Base-by-base conservation (phyloP, 2,888 invertebrate species). In the Polydrusus cervinus region DNA sequence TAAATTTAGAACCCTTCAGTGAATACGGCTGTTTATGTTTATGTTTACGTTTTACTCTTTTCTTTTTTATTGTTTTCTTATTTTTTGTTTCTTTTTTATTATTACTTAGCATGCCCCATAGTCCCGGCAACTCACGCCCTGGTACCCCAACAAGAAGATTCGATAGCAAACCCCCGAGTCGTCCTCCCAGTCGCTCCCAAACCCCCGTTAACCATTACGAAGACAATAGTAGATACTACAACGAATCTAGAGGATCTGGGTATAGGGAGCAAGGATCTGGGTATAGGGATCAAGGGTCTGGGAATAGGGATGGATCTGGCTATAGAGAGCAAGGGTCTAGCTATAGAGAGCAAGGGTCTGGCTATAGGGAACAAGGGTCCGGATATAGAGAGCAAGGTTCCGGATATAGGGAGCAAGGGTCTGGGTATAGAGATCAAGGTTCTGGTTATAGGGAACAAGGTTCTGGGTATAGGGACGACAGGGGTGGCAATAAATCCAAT, bases 121-220 rank as follows among this genome's bases (percentile, higher is more conserved):
- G 86, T 73, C 86, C 86, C 3, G 80, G 79, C 45, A 85, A 82
- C 80, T 87, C 87, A 2, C 81, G 86, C 40, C 85, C 87, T 3
- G 82, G 82, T 5, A 86, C 87, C 7, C 87, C 87, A 0, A 75
- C 71, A 11, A 79, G 78, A 75, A 78, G 78, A 45, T 76, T 79
- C 16, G 81, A 84, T 38, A 83, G 80, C 67, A 79, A 84, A 43
- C 81, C 84, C 1, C 82, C 82, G 18, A 84, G 83, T 25, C 84
- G 80, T 76, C 67, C 81, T 79, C 74, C 75, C 67, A 69, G 75
- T 45, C 65, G 75, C 20, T 68, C 75, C 14, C 78, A 75, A 55
- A 78, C 78, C 8, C 78, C 78, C 45, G 62, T 79, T 14, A 78
- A 79, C 34, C 80, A 80, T 55, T 79, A 80, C 66, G 77, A 83